phyloP scores from a whole-genome alignment of 2,888 invertebrate species.

The Drosophila acutilabella region DNA sequence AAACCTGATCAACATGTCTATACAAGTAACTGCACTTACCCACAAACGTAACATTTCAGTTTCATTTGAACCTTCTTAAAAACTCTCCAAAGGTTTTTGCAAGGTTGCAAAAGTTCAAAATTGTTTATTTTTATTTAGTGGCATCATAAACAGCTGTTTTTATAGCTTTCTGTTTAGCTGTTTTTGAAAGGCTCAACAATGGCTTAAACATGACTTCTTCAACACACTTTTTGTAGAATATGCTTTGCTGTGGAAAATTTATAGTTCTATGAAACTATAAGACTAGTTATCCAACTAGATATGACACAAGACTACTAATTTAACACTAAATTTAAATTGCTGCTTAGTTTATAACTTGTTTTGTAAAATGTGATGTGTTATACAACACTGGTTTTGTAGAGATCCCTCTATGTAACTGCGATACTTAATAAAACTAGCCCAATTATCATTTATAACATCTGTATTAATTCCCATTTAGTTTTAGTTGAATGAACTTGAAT shows the following conservation, averaged over 20 bases:
- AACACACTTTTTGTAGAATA: neutral
- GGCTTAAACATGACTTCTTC: neutral
- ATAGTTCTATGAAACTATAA: too few relatives aligned
- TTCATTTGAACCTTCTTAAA: neutral
- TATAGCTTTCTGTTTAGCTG: neutral
- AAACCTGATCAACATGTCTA: conserved; percentile 16
- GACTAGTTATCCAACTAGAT: too few relatives aligned
- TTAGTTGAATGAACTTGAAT: conserved; percentile 44
- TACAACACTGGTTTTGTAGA: neutral
- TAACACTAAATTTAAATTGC: too few relatives aligned
- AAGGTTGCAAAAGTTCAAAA: neutral
- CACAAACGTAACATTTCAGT: neutral
- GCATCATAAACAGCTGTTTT: neutral
- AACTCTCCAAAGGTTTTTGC: conserved; percentile 7
- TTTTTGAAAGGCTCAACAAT: neutral
- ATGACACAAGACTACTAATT: too few relatives aligned
- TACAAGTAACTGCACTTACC: conserved; percentile 3
- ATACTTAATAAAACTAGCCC: neutral
- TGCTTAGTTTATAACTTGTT: too few relatives aligned
- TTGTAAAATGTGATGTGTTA: neutral
- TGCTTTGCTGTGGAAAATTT: too few relatives aligned
- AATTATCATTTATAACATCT: neutral
- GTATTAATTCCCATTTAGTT: conserved; percentile 12
- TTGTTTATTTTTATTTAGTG: too few relatives aligned
- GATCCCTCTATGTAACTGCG: neutral